Evolutionary conservation across 2,888 invertebrate genomes (phyloP).

Genomic region (Pyrrhia umbra): DNA sequence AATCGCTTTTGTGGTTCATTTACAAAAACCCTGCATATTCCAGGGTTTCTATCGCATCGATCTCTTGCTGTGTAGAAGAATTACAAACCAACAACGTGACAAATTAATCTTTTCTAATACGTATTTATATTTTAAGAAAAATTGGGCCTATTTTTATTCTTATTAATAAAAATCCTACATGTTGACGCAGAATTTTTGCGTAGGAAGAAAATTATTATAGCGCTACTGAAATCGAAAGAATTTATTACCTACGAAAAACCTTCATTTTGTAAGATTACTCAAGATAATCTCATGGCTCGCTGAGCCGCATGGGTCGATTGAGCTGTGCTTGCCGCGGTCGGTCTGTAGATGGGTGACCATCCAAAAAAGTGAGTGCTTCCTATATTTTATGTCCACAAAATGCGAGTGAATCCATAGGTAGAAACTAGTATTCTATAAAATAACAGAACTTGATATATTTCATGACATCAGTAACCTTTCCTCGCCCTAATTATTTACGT

Average conservation of each 20-base stretch:
- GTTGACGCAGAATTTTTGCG: conserved; percentile 20
- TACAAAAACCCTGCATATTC: neutral
- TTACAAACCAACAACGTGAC: neutral
- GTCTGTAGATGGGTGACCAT: no score
- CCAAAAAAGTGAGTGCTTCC: no score
- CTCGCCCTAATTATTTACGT: neutral
- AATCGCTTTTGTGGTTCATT: neutral
- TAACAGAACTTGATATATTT: neutral
- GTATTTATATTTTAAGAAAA: conserved; percentile 3
- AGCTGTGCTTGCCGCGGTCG: no score
- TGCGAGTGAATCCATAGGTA: no score
- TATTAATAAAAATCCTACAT: conserved; percentile 36
- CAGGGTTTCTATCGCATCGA: no score
- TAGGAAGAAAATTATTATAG: conserved; percentile 17
- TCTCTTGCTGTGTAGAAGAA: no score
- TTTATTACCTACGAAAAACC: neutral
- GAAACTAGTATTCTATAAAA: no score
- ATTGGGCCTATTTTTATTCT: conserved; percentile 16
- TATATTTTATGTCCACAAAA: no score
- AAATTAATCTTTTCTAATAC: neutral
- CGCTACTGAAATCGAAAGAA: conserved; percentile 11
- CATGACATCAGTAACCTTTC: neutral
- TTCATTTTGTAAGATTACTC: no score
- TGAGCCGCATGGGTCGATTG: no score
- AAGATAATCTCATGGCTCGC: neutral